phyloP scores from a whole-genome alignment of 2,888 invertebrate genomes.

The Bellardia bayeri region DNA sequence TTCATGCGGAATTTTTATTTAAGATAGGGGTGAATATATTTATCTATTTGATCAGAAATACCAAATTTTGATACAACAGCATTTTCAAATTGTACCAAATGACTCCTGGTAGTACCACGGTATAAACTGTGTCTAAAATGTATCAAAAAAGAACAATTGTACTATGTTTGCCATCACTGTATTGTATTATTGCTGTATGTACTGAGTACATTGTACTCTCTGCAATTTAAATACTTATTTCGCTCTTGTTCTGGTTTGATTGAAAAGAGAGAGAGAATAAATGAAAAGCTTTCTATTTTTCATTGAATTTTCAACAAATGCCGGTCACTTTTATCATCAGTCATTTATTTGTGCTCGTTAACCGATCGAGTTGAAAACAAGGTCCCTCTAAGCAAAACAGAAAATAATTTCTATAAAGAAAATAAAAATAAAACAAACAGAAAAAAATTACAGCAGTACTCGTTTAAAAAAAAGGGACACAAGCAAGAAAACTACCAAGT shows the following conservation, averaged over 20 bases:
- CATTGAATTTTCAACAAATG: slow-evolving; percentile 66
- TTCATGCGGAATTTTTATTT: no score
- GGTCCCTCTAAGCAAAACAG: slow-evolving; percentile 24
- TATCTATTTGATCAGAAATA: no score
- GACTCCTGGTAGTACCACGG: no score
- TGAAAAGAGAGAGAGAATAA: slow-evolving; percentile 11
- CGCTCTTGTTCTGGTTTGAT: slow-evolving; percentile 33
- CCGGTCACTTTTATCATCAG: slow-evolving; percentile 66
- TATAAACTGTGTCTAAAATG: no score
- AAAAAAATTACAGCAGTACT: slow-evolving; percentile 28
- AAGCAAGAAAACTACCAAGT: slow-evolving; percentile 33
- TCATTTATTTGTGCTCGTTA: slow-evolving; percentile 68
- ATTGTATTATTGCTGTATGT: not conserved
- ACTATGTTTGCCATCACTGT: no score
- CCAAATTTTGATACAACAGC: no score
- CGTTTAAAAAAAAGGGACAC: slow-evolving; percentile 10
- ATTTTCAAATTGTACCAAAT: no score
- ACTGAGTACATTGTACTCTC: not conserved
- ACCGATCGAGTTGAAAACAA: slow-evolving; percentile 68
- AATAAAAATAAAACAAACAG: slow-evolving; percentile 29
- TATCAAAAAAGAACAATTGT: no score
- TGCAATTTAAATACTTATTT: slow-evolving; percentile 1
- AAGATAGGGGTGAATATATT: no score
- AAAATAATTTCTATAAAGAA: slow-evolving; percentile 11
- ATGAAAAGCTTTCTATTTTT: slow-evolving; percentile 69